Conservation (phyloP, 2,113 vertebrate species). For the Gorsachius goisagi region DNA sequence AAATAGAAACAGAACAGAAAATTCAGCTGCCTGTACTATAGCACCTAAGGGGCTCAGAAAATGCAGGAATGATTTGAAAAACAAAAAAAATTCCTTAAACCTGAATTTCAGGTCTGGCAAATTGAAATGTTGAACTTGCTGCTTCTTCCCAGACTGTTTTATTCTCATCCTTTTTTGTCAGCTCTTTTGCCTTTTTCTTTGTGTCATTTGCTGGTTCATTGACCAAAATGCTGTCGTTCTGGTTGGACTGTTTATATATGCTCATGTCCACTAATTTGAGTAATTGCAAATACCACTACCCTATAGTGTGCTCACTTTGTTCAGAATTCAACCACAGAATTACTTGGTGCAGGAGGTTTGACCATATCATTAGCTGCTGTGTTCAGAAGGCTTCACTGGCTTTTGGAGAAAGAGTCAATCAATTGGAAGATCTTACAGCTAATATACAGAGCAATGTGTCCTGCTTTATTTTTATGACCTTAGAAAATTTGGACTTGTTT, state of each 20-base stretch:
- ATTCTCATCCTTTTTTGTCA: background rate
- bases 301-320: background rate
- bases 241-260: background rate
- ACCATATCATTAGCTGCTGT: background rate
- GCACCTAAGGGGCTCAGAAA: background rate
- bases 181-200: background rate
- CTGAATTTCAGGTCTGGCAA: background rate
- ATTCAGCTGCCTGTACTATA: background rate
- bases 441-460: background rate
- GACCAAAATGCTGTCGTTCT: background rate
- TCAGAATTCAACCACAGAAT: conserved; percentile 13
- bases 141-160: background rate
- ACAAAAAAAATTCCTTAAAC: background rate
- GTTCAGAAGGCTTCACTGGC: background rate
- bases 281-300: background rate
- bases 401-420: background rate
- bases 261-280: background rate
- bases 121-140: background rate
- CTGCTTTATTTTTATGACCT: background rate
- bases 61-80: background rate
- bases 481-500: background rate
- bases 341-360: background rate
- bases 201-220: background rate
- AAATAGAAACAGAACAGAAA: background rate
- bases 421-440: background rate